Evolutionary conservation across 1,140 invertebrate species (phyloP), one percentile per base, ranked within the genome.

Genomic region (Aphelenchoides fujianensis): DNA sequence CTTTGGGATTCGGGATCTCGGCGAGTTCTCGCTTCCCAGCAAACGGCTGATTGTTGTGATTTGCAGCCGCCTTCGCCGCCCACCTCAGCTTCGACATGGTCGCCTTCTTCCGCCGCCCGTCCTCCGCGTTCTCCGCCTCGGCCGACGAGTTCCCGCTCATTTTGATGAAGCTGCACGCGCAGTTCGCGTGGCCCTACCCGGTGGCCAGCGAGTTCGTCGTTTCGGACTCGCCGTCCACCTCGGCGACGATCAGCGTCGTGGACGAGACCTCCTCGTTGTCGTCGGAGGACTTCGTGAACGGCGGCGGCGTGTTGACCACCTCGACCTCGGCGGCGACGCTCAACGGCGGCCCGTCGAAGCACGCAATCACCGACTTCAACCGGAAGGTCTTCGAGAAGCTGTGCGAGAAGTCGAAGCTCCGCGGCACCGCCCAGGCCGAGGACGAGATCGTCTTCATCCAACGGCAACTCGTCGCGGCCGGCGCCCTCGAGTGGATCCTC

Each of bases 131-230:
- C 57, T 12, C 2, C 36, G 37, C 63, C n/a, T 19, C 78, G 3
- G 31, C 78, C 7, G 73, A 75, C 3, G 55, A 77, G 23, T 82
- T 82, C 35, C 76, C 82, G 3, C 30, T 83, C 2, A 75, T 84
- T 32, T 37, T 82, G 36, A 81, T 81, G 70, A 80, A 83, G 54
- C 68, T 84, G 3, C 82, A 84, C 63, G 81, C 80, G 2, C 79
- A 82, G 69, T 82, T 82, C 48, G 59, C 59, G 9, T 82, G 81
- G 81, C 81, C 81, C 9, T 82, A 84, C 66, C 81, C 81, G n/a
- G 68, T 82, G 7, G 37, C 41, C 7, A 72, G 27, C 1, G 59
- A 73, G 19, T 12, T 66, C 3, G 28, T 61, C 27, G 7, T 55
- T 32, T 5, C 2, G 30, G 34, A 19, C 19, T 32, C 23, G 35